A percentile compares a stretch with the other conserved stretches of the same genome.
These are phyloP conservation scores for Caenorhabditis drosophilae DNA, from an alignment of 2,888 invertebrate species.

Conservation along the genomic window DNA sequence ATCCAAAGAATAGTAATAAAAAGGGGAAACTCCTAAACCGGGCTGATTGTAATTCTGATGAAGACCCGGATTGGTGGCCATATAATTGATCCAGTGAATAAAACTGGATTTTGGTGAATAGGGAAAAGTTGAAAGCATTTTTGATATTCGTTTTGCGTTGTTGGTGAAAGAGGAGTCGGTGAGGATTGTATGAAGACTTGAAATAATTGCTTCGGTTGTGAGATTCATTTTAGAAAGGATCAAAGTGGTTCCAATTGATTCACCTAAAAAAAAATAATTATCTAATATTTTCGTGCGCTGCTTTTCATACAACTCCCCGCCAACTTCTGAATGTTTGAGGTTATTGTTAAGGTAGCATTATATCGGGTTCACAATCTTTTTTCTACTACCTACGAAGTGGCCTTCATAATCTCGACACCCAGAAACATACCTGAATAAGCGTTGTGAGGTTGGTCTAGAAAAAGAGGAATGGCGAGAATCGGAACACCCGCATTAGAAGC, in stretches of 20 bases:
- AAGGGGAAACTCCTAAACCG: slow-evolving; percentile 9
- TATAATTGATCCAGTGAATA: slow-evolving; percentile 39
- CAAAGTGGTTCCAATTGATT: slow-evolving; percentile 26
- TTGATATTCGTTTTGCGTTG: slow-evolving; percentile 26
- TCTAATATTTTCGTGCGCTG: not conserved
- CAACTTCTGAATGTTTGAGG: too few species aligned
- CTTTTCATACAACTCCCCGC: not conserved
- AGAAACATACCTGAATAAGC: slow-evolving; percentile 5
- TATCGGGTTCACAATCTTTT: not conserved
- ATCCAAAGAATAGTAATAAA: slow-evolving; percentile 33
- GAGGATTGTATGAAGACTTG: slow-evolving; percentile 19
- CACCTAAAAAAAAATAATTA: slow-evolving; percentile 10
- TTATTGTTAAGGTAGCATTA: not conserved
- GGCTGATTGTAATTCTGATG: slow-evolving; percentile 27
- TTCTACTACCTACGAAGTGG: too few species aligned
- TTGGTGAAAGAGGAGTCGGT: slow-evolving; percentile 14
- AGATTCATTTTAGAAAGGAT: slow-evolving; percentile 25
- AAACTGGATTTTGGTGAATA: slow-evolving; percentile 18
- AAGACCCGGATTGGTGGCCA: slow-evolving; percentile 25
- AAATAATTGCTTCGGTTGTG: slow-evolving; percentile 12
- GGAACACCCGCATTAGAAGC: slow-evolving; percentile 50
- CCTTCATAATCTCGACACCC: too few species aligned
- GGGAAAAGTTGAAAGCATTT: slow-evolving; percentile 31
- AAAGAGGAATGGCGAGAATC: slow-evolving; percentile 45
- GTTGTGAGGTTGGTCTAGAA: slow-evolving; percentile 48